Conservation (phyloP, 1,140 invertebrate species). For the Ladona fulva region DNA sequence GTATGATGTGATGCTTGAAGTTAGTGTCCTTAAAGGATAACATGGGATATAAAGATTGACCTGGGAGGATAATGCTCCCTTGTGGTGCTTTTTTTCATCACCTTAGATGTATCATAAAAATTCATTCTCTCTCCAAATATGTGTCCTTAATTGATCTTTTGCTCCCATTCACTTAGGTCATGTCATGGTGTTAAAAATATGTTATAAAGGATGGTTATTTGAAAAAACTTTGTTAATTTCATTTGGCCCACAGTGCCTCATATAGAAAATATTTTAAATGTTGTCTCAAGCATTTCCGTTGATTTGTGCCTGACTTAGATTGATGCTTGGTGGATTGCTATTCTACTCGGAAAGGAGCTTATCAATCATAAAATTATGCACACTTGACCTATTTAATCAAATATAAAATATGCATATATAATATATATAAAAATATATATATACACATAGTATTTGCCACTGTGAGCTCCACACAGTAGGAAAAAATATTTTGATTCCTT, state of each 20-base stretch:
- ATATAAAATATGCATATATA: conserved; percentile 2
- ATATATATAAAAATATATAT: background rate
- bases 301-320: background rate
- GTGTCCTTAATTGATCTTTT: background rate
- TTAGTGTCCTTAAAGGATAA: background rate
- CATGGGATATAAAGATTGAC: background rate
- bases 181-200: background rate
- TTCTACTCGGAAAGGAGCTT: background rate
- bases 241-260: background rate
- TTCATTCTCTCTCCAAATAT: background rate
- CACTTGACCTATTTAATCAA: conserved; percentile 2
- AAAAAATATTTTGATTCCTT: conserved; percentile 7
- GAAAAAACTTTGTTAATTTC: background rate
- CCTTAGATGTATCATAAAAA: background rate
- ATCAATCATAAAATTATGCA: conserved; percentile 8
- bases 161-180: background rate
- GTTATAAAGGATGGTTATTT: conserved; percentile 7
- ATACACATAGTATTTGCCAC: background rate
- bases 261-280: conserved; percentile 5
- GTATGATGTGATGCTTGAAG: background rate
- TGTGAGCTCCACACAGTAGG: background rate
- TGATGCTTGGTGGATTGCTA: conserved; percentile 4
- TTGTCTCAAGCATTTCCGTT: background rate
- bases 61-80: background rate
- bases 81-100: conserved; percentile 3